Base-by-base conservation (phyloP, 2,888 invertebrate genomes). In the Pterostichus madidus region DNA sequence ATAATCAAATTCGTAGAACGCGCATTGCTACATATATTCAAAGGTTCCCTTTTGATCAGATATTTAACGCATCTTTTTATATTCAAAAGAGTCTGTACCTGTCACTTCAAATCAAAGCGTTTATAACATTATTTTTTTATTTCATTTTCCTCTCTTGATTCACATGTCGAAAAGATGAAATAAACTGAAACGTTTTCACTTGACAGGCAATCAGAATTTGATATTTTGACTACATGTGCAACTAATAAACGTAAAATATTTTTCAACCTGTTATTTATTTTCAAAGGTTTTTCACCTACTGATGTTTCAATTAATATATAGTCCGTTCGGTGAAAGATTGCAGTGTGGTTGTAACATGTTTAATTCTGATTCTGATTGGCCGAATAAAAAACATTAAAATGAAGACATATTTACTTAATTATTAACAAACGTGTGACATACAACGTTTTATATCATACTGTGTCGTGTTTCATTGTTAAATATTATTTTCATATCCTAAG, bases 61-160 rank as follows among this genome's bases (percentile, higher is more conserved):
- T 71, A 71, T 71, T 71, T 71, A 39, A 71, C 68, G 39, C 68
- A 71, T 71, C 39, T 71, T 71, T 71, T 71, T 71, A 71, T 24
- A 17, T 71, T 71, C 68, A 71, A 71, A 68, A 71, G 68, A 39
- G 56, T 10, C 13, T 56, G 76, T 76, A 17, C 17, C 17, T 71
- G 64, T 64, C 64, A 64, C 61, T 64, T 64, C 46, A 56, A 79
- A 79, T 79, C 79, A 79, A 64, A 77, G 77, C 79, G 61, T 64
- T 32, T 49, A 49, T 49, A 49, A 17, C 79, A 64, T 79, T 49
- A 46, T 17, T n/a, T 39, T 79, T 79, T 79, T 79, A 64, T 64
- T 49, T 79, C 31, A 61, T 79, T 79, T 78, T 61, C 56, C n/a
- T 61, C 77, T 59, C 44, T 59, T 68, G 68, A 71, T 71, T 44